Evolutionary conservation across 37 sponge, comb jelly and placozoan species (phyloP).

Genomic region (Bolinopsis microptera): DNA sequence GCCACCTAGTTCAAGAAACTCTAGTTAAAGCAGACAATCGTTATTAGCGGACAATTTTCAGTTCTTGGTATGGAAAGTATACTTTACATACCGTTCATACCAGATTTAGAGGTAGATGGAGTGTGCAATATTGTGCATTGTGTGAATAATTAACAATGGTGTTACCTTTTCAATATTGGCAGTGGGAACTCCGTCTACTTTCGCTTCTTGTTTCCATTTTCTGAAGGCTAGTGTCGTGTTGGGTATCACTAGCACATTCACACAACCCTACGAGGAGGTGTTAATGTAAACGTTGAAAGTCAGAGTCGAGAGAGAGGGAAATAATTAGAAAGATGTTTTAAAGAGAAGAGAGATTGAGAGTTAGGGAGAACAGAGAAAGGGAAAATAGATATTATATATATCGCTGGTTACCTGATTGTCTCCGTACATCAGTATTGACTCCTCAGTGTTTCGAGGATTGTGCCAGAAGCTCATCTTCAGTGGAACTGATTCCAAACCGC

Average conservation of each 20-base stretch:
- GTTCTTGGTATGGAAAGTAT: too few species aligned
- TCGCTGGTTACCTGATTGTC: slow-evolving; percentile 73
- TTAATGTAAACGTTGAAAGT: background rate
- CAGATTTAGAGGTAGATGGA: too few species aligned
- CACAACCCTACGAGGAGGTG: slow-evolving; percentile 70
- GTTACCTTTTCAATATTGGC: slow-evolving; percentile 67
- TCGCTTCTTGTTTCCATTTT: slow-evolving; percentile 67
- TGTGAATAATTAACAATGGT: too few species aligned
- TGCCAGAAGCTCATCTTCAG: slow-evolving; percentile 84
- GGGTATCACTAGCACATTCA: slow-evolving; percentile 73
- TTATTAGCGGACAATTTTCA: background rate
- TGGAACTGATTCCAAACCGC: slow-evolving; percentile 78
- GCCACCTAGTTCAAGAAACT: slow-evolving; percentile 64
- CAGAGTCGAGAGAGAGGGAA: background rate
- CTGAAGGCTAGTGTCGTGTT: slow-evolving; percentile 81
- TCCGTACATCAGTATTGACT: slow-evolving; percentile 75
- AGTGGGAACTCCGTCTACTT: slow-evolving; percentile 64
- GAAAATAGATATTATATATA: background rate
- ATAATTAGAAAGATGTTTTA: background rate
- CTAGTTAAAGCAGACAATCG: background rate
- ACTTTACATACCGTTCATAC: too few species aligned
- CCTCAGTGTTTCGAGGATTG: slow-evolving; percentile 65
- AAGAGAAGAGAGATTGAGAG: background rate
- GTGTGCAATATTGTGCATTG: too few species aligned
- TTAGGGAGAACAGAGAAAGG: background rate